A percentile compares a stretch with the other conserved stretches of the same genome.
Evolutionary conservation across 2,888 invertebrate genomes (phyloP).

Genomic region (Heteropelma amictum): DNA sequence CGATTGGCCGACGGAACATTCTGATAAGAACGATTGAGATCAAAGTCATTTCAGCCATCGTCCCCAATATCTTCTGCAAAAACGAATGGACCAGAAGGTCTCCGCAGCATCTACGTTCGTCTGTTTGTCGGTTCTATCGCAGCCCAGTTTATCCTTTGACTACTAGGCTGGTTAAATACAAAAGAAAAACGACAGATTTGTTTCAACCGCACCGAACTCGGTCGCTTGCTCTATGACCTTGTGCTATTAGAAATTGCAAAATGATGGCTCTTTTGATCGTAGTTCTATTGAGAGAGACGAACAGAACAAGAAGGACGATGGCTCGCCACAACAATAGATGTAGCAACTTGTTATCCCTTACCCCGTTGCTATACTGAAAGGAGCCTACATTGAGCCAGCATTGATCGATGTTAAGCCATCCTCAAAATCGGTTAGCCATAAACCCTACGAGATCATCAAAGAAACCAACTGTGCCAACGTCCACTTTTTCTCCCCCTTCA

Average conservation of each 20-base stretch:
- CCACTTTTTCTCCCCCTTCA: too few relatives aligned
- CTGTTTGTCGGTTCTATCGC: too few relatives aligned
- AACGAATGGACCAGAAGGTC: too few relatives aligned
- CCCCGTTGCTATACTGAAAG: neutral
- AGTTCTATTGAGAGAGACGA: neutral
- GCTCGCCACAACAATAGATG: constrained; percentile 10
- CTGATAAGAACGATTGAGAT: too few relatives aligned
- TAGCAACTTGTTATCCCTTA: constrained; percentile 4
- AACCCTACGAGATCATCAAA: neutral
- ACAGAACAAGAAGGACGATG: neutral
- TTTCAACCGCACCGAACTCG: neutral
- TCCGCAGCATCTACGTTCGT: too few relatives aligned
- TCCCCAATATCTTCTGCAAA: too few relatives aligned
- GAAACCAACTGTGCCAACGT: too few relatives aligned
- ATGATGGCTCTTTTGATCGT: constrained; percentile 28
- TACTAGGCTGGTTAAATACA: too few relatives aligned
- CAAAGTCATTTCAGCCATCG: too few relatives aligned
- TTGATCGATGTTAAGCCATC: neutral
- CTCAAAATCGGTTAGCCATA: neutral
- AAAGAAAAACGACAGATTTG: constrained; percentile 24
- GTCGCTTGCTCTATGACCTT: neutral
- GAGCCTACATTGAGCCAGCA: neutral
- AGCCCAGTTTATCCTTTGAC: too few relatives aligned
- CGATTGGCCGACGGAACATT: too few relatives aligned
- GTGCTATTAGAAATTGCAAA: neutral